Evolutionary conservation across 2,797 vertebrate species (phyloP), one percentile per base, ranked within the genome.

Genomic region (Catamblyrhynchus diadema): DNA sequence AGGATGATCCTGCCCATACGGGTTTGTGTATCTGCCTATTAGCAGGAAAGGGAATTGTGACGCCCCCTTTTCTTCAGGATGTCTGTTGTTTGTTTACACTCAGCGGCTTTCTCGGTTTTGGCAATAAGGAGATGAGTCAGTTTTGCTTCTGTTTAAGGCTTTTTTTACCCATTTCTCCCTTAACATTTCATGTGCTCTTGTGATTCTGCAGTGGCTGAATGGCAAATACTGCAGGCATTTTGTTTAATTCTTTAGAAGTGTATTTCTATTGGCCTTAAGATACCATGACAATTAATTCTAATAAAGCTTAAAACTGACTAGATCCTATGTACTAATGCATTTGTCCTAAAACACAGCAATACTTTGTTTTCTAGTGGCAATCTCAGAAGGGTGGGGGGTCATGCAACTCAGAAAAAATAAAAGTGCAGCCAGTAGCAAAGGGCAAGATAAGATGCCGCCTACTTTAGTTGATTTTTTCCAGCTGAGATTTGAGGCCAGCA

Each of bases 121-220:
- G 93, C 92, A 96, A 95, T 96, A 96, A 75, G 80, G 62, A 81
- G 87, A 96, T 93, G 96, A 96, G 79, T 96, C 91, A 94, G 80
- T 94, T 94, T 95, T 91, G 85, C 89, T 96, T 95, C 92, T 95
- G 69, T 86, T 95, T 79, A 81, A 94, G 65, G 77, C 42, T 88
- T 81, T 86, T 92, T 95, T 67, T 65, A 69, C 62, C 50, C 51
- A 1, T 94, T 90, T 88, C 59, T 86, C 79, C 62, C 75, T 50
- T 86, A 71, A 66, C 19, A 13, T 79, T 94, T 81, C 12, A 24
- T 86, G 59, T 66, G 33, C 65, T 62, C n/a, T 83, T 93, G 70
- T 59, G 78, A 53, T 90, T 95, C 82, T 90, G 67, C 79, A 88
- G 3, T 44, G 69, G 53, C 84, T 91, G 57, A 81, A 57, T 56